Evolutionary conservation across 2,113 vertebrate genomes (phyloP).

Genomic region (Entosphenus tridentatus): DNA sequence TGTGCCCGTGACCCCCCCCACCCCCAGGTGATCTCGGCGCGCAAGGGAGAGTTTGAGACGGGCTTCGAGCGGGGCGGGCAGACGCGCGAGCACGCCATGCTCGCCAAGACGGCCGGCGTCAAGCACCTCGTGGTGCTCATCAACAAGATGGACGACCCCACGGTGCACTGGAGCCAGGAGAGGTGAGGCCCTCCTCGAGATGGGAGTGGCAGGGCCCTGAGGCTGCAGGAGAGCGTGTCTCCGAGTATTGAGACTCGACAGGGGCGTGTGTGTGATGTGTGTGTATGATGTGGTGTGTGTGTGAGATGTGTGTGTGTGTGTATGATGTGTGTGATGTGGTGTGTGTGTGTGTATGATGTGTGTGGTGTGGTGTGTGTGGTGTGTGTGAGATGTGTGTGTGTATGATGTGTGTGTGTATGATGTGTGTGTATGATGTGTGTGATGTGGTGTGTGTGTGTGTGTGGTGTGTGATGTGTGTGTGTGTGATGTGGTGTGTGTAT

Average conservation of each 20-base stretch:
- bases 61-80: constrained; percentile 97
- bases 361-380: too few relatives aligned
- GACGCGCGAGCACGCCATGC: constrained; percentile 91
- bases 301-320: background rate
- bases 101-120: constrained; percentile 93
- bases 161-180: constrained; percentile 91
- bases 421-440: too few relatives aligned
- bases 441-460: too few relatives aligned
- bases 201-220: too few relatives aligned
- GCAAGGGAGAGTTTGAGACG: constrained; percentile 98
- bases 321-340: too few relatives aligned
- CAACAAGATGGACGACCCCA: constrained; percentile 99
- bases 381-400: too few relatives aligned
- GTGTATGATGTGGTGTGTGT: background rate
- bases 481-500: too few relatives aligned
- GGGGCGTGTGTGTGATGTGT: background rate
- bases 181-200: constrained; percentile 28
- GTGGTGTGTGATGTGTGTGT: too few relatives aligned
- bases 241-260: too few relatives aligned
- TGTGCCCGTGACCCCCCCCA: background rate
- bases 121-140: constrained; percentile 94
- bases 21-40: constrained; percentile 71
- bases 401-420: too few relatives aligned
- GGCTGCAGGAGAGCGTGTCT: too few relatives aligned
- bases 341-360: too few relatives aligned